A percentile compares a stretch with the other conserved stretches of the same genome.
phyloP scores from a whole-genome alignment of 2,797 vertebrate species.

The Gambusia yucatana region DNA sequence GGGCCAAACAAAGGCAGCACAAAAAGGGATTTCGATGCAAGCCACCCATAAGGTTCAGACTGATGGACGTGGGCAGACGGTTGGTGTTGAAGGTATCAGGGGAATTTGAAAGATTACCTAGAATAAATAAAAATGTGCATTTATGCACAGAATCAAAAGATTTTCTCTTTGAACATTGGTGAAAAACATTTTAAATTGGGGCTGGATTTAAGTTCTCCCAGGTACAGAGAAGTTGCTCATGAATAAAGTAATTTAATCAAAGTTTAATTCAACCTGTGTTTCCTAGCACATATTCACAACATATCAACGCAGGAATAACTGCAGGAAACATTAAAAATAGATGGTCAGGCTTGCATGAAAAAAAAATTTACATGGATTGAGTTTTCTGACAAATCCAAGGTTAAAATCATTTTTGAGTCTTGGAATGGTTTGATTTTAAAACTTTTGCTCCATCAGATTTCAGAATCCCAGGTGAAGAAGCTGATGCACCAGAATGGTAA shows the following conservation, averaged over 20 bases:
- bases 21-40: slow-evolving; percentile 44
- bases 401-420: not conserved
- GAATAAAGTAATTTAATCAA: slow-evolving; percentile 1
- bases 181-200: not conserved
- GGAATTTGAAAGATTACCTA: slow-evolving; percentile 2
- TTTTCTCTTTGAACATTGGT: not conserved
- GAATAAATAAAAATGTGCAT: not conserved
- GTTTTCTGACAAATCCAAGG: not conserved
- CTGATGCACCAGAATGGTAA: not conserved
- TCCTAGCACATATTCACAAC: not conserved
- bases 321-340: not conserved
- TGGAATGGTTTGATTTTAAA: not conserved
- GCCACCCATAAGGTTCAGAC: slow-evolving; percentile 44
- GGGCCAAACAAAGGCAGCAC: slow-evolving; percentile 48
- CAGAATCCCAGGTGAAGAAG: not conserved
- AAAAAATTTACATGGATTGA: not conserved
- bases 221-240: not conserved
- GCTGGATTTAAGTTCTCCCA: not conserved
- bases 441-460: not conserved
- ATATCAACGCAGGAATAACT: not conserved
- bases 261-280: not conserved
- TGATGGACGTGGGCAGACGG: slow-evolving; percentile 10
- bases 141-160: not conserved
- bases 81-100: slow-evolving; percentile 16
- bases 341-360: not conserved